A percentile compares a stretch with the other conserved stretches of the same genome.
These are phyloP conservation scores for Chaetura pelagica DNA, from an alignment of 2,113 vertebrate genomes.

Conservation along the genomic window DNA sequence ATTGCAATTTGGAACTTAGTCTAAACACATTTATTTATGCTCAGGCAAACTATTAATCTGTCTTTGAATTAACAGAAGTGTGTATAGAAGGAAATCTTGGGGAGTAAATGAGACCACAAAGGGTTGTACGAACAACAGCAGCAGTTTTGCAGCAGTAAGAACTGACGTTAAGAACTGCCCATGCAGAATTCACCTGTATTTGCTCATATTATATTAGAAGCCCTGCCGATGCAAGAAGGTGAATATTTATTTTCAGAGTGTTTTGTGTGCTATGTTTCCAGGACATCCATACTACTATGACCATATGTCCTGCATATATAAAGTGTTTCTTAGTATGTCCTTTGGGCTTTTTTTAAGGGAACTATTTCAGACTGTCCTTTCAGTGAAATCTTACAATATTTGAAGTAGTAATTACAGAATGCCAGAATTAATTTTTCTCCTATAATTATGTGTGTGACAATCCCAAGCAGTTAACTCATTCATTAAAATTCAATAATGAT, in stretches of 20 bases:
- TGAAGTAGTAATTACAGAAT: constrained; percentile 74
- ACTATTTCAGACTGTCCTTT: constrained; percentile 63
- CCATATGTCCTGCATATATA: background rate
- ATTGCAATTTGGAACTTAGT: background rate
- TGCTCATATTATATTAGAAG: background rate
- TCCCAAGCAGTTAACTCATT: constrained; percentile 73
- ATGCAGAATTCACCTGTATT: background rate
- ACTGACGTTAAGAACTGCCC: accelerated
- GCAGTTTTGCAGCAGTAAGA: background rate
- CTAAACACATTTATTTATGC: background rate
- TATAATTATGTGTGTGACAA: constrained; percentile 75
- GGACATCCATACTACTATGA: background rate
- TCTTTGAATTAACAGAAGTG: background rate
- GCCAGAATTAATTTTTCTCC: constrained; percentile 77
- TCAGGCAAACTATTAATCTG: background rate
- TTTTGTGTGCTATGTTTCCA: background rate
- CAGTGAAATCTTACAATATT: constrained; percentile 57
- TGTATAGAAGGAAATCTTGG: background rate
- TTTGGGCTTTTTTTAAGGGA: background rate
- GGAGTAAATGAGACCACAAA: background rate
- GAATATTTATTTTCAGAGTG: background rate
- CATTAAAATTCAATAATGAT: constrained; percentile 78
- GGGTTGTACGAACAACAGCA: background rate
- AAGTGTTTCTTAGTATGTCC: background rate
- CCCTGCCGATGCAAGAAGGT: background rate